Conservation (phyloP, 2,797 vertebrate genomes). For the Dermochelys coriacea region DNA sequence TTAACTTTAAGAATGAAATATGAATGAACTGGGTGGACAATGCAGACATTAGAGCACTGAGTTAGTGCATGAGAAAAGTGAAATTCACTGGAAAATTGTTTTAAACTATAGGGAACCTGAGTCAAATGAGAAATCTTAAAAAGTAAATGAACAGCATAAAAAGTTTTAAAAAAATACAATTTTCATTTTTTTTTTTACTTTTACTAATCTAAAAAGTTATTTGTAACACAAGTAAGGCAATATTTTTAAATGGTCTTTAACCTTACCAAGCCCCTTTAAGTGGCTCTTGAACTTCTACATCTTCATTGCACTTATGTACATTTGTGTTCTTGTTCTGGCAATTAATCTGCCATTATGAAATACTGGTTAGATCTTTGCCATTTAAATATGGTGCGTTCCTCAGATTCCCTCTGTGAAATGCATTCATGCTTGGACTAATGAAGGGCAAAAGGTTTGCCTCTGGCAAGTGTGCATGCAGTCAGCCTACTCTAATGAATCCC, state of each 20-base stretch:
- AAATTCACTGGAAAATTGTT: neutral
- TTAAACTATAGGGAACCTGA: neutral
- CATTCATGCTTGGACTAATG: neutral
- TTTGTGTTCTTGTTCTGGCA: neutral
- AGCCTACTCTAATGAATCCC: neutral
- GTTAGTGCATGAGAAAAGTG: neutral
- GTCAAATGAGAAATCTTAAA: neutral
- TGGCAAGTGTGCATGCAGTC: neutral
- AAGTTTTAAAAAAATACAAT: neutral
- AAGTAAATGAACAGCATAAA: neutral
- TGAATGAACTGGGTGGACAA: neutral
- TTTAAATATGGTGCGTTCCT: neutral
- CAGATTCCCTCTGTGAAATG: neutral
- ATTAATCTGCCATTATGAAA: slow-evolving; percentile 24
- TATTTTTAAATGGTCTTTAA: slow-evolving; percentile 5
- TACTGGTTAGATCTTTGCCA: neutral
- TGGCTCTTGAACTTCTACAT: neutral
- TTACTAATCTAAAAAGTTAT: slow-evolving; percentile 20
- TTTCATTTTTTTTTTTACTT: neutral
- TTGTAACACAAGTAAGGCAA: slow-evolving; percentile 1
- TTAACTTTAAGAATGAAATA: slow-evolving; percentile 17
- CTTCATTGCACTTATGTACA: neutral
- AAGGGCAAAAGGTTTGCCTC: neutral
- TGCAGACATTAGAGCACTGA: neutral
- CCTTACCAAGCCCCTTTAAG: slow-evolving; percentile 1